Base-by-base conservation (phyloP, 2,113 vertebrate species). In the Nipponia nippon region DNA sequence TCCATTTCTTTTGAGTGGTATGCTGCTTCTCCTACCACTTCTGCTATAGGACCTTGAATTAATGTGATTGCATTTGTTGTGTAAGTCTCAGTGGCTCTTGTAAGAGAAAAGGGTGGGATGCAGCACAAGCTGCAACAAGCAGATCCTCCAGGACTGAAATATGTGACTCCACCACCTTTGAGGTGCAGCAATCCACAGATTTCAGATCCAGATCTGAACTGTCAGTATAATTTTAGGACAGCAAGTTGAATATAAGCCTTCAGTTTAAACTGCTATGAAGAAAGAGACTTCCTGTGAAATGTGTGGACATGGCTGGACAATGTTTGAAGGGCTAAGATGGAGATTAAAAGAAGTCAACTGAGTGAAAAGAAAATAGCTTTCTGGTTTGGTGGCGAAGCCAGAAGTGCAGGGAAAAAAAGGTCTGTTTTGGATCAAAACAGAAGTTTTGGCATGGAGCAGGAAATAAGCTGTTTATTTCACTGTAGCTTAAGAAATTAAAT, bases 401-500 rank as follows among this genome's bases (percentile, higher is more conserved):
- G 55, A 83, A 86, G 22, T 53, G 10, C 25, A 58, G 27, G 10
- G 19, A 10, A 40, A 69, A 56, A 84, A 81, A 49, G 5, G 17
- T 36, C 27, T 52, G 16, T 7, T 75, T 87, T 89, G 70, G 38
- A 84, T 82, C 16, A 76, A 94, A 81, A 4, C 13, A 71, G 67
- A 77, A 93, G 52, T 75, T 79, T 47, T 83, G 67, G 21, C 30
- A 49, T 63, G 53, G 66, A 40, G 72, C 1, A 8, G 40, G 34
- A 83, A 96, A 84, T 69, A 94, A 85, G 36, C 29, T 94, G n/a
- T 79, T 94, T 91, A 88, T 82, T 95, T 94, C 75, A 58, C 75
- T 56, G 34, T 52, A 85, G 47, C 36, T 70, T 82, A 66, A 91
- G 58, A 87, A 96, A 82, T 49, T 78, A 66, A 95, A 90, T 93